phyloP scores from a whole-genome alignment of 1,140 invertebrate species.

The Leptinotarsa undecemlineata region DNA sequence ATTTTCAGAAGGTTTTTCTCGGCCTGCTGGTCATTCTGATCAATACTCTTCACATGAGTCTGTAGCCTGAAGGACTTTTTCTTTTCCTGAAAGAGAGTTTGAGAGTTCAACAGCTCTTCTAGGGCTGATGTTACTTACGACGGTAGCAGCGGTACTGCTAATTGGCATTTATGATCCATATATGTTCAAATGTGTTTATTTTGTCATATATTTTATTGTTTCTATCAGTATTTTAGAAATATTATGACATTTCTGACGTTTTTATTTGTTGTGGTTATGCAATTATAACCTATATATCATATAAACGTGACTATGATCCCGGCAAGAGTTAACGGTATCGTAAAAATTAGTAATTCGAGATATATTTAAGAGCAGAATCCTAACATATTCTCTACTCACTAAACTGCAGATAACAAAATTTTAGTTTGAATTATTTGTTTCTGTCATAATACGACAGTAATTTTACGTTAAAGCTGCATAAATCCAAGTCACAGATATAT shows the following conservation, averaged over 20 bases:
- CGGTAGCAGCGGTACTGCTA: conserved; percentile 44
- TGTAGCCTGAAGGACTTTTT: conserved; percentile 38
- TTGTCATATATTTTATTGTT: background rate
- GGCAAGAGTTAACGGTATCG: too few relatives aligned
- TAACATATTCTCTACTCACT: too few relatives aligned
- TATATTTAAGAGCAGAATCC: too few relatives aligned
- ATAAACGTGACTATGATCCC: too few relatives aligned
- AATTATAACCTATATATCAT: conserved; percentile 10
- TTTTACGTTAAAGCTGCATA: too few relatives aligned
- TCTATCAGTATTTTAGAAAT: background rate
- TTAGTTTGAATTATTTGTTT: too few relatives aligned
- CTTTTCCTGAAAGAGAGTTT: conserved; percentile 39
- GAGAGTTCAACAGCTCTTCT: background rate
- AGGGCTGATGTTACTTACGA: conserved; percentile 32
- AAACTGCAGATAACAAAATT: too few relatives aligned
- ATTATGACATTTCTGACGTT: conserved; percentile 2
- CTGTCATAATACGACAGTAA: too few relatives aligned
- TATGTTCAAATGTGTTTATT: conserved; percentile 10
- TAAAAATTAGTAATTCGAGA: too few relatives aligned
- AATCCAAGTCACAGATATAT: too few relatives aligned
- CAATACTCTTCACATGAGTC: conserved; percentile 39
- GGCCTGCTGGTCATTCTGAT: conserved; percentile 33
- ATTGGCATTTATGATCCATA: conserved; percentile 46
- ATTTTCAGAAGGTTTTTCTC: conserved; percentile 62
- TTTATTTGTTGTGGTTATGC: conserved; percentile 20